Evolutionary conservation across 1,140 invertebrate genomes (phyloP).

Genomic region (Drosophila pectinifera): DNA sequence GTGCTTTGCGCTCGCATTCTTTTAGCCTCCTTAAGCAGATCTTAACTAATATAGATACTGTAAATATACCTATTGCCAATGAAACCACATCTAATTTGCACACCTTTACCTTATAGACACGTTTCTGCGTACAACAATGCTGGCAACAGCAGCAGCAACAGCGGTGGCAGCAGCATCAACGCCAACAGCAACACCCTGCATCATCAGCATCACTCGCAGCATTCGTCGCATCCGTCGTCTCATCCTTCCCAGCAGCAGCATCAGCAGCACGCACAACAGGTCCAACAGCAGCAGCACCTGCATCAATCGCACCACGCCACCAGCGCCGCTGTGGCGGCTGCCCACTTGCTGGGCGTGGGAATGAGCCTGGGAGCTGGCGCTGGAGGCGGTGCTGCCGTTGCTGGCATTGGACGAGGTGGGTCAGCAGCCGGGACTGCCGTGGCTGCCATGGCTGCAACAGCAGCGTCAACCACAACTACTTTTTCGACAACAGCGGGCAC

Average conservation of each 20-base stretch:
- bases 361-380: constrained; percentile 47
- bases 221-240: constrained; percentile 24
- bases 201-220: constrained; percentile 52
- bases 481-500: constrained; percentile 64
- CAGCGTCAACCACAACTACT: constrained; percentile 63
- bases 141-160: constrained; percentile 34
- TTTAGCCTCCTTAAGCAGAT: no score
- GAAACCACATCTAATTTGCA: background rate
- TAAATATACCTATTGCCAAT: no score
- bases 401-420: constrained; percentile 78
- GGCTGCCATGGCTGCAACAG: constrained; percentile 38
- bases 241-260: constrained; percentile 37
- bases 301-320: constrained; percentile 60
- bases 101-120: constrained; percentile 34
- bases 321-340: constrained; percentile 62
- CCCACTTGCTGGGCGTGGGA: constrained; percentile 55
- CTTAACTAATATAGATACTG: background rate
- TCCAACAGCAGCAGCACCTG: constrained; percentile 37
- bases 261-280: constrained; percentile 31
- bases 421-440: constrained; percentile 56
- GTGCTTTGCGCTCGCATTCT: no score
- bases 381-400: constrained; percentile 42
- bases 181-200: constrained; percentile 47
- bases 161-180: constrained; percentile 22
- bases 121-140: constrained; percentile 53